A percentile compares a stretch with the other conserved stretches of the same genome.
phyloP scores from a whole-genome alignment of 2,797 vertebrate species.

The Vespertilio murinus region DNA sequence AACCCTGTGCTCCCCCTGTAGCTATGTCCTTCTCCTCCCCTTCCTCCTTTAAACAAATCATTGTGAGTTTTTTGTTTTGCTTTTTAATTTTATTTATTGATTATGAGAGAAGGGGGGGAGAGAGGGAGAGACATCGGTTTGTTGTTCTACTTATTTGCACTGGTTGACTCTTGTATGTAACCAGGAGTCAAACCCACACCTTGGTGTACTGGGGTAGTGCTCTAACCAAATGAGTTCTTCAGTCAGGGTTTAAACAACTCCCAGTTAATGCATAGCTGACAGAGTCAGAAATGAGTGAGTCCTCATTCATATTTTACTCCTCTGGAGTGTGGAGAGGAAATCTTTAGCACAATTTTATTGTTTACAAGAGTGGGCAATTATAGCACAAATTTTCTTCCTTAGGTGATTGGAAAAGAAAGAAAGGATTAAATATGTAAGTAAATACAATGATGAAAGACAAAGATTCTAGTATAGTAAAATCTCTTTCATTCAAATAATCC shows the following conservation, averaged over 20 bases:
- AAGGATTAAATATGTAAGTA: not conserved
- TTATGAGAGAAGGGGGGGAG: not conserved
- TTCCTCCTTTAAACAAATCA: not conserved
- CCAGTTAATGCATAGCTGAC: not conserved
- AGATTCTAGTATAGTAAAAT: not conserved
- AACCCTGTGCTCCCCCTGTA: not conserved
- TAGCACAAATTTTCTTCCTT: not conserved
- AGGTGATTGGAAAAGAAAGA: constrained; percentile 20
- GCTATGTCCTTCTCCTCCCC: not conserved
- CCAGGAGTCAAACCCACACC: no score
- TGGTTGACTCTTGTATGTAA: no score
- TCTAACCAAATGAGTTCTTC: no score
- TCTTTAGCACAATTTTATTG: not conserved
- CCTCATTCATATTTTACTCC: not conserved
- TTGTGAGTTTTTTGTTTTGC: not conserved
- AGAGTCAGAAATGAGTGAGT: not conserved
- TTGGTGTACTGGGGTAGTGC: no score
- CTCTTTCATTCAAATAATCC: constrained; percentile 27
- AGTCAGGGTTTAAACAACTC: no score
- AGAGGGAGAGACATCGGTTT: not conserved
- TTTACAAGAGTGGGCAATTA: not conserved
- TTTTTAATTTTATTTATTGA: not conserved
- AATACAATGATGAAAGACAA: not conserved
- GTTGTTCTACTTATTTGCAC: no score
- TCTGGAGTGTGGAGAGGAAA: not conserved